Base-by-base conservation (phyloP, 2,888 invertebrate genomes). In the Acrobasis repandana region DNA sequence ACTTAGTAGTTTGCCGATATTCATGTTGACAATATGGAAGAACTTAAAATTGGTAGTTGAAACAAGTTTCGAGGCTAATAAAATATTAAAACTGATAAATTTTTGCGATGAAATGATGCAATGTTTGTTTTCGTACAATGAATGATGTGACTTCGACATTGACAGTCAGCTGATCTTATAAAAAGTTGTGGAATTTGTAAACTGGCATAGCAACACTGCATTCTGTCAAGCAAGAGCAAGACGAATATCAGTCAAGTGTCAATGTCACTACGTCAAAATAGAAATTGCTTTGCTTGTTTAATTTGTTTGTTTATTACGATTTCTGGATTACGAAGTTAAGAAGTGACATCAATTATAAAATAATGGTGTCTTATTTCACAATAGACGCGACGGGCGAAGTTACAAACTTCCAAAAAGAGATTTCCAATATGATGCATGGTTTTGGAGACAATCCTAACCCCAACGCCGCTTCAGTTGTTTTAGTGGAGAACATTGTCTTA, bases 391-490 rank as follows among this genome's bases (percentile, higher is more conserved):
- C 81, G 0, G 77, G 80, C 9, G 90, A 90, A 68, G 78, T 76
- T 1, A 82, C 82, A 0, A 92, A 93, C 61, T 94, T 93, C 71
- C 93, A 93, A 77, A 91, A 93, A 85, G 96, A 97, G 88, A 96
- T 97, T 69, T 95, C 96, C 0, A 94, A 95, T 73, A 97, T 97
- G 94, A 96, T 97, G 98, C 96, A 97, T 72, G 98, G 97, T n/a
- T 97, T 98, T 78, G 98, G 98, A 0, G 98, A 98, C 77, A 96
- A 96, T 74, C 94, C 95, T 18, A 95, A 95, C 65, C 98, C 98
- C 0, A 93, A 96, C 49, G 93, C 95, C 0, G 97, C 96, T 51
- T 96, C 98, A 1, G 97, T 98, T 0, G 94, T 95, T 61, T 86
- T 98, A 56, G 95, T 98, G 0, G 98, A 98, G 86, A 95, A 94